A percentile compares a stretch with the other conserved stretches of the same genome.
Conservation (phyloP, 2,888 invertebrate species). For the Crematogaster levior region DNA sequence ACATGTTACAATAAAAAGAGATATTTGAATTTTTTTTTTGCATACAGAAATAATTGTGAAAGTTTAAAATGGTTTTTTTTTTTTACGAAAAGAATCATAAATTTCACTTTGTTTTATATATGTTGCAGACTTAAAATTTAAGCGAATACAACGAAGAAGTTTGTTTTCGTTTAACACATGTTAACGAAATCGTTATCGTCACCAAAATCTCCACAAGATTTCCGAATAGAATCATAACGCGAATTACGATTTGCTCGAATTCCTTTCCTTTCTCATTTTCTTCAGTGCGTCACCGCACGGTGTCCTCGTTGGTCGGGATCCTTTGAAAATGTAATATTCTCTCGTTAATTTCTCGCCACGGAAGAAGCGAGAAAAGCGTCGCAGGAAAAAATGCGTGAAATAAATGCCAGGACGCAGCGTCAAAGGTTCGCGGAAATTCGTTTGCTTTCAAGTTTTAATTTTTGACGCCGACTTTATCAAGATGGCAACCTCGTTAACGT, state of each 20-base stretch:
- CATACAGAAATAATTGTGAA: background rate
- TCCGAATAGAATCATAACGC: slow-evolving; percentile 66
- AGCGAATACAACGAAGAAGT: background rate
- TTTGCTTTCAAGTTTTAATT: slow-evolving; percentile 71
- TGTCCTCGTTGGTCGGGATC: slow-evolving; percentile 53
- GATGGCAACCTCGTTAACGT: slow-evolving; percentile 64
- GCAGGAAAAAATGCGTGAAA: slow-evolving; percentile 67
- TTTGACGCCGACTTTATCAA: slow-evolving; percentile 65
- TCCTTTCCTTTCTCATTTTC: slow-evolving; percentile 39
- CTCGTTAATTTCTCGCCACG: slow-evolving; percentile 72
- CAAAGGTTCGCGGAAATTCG: slow-evolving; percentile 71
- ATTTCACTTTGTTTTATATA: background rate
- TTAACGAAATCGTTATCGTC: slow-evolving; percentile 60
- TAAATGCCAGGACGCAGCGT: slow-evolving; percentile 66
- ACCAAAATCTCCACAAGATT: slow-evolving; percentile 60
- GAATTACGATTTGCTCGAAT: slow-evolving; percentile 66
- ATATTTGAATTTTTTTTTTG: background rate
- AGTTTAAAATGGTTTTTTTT: background rate
- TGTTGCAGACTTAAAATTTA: background rate
- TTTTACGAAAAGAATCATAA: background rate
- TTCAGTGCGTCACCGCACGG: slow-evolving; percentile 47
- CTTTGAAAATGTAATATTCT: slow-evolving; percentile 75
- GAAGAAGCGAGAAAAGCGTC: slow-evolving; percentile 69
- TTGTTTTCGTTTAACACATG: slow-evolving; percentile 61
- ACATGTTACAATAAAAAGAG: background rate